These are phyloP conservation scores for Agrilus cyanescens DNA, from an alignment of 2,888 invertebrate genomes.

Conservation along the genomic window DNA sequence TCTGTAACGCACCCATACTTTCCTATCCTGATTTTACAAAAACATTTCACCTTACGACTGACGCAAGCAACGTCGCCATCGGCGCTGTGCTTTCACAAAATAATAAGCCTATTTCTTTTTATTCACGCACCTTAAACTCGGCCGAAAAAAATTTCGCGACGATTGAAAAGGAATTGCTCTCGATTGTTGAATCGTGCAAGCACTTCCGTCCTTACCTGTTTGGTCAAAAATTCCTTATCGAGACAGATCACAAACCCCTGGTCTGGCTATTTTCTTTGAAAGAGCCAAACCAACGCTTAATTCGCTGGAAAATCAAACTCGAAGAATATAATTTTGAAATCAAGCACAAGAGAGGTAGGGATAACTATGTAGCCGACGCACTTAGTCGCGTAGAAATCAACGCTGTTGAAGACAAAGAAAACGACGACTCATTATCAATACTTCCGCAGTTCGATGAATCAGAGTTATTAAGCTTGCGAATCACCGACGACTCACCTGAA, in stretches of 20 bases:
- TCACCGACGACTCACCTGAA: too few species aligned
- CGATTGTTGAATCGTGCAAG: slow-evolving; percentile 3
- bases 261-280: slow-evolving; percentile 5
- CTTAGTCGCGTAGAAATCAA: slow-evolving; percentile 2
- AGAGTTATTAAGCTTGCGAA: too few species aligned
- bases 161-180: slow-evolving; percentile 5
- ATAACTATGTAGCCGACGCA: slow-evolving; percentile 6
- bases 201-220: slow-evolving; percentile 7
- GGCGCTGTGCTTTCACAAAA: slow-evolving; percentile 3
- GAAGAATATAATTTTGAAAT: slow-evolving; percentile 5
- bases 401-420: not conserved
- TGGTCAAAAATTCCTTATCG: slow-evolving; percentile 7
- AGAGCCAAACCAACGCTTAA: slow-evolving; percentile 1
- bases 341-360: slow-evolving; percentile 2
- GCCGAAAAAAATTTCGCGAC: slow-evolving; percentile 6
- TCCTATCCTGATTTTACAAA: slow-evolving; percentile 9
- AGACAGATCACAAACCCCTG: slow-evolving; percentile 7
- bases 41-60: slow-evolving; percentile 8
- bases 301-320: slow-evolving; percentile 4
- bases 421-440: too few species aligned
- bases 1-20: slow-evolving; percentile 5
- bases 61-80: slow-evolving; percentile 7
- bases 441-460: too few species aligned
- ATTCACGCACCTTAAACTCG: slow-evolving; percentile 6
- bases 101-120: slow-evolving; percentile 5